Percentiles rank a stretch among this genome's conserved stretches.
Conservation (phyloP, 1,140 invertebrate species). For the Bombus fervidus region DNA sequence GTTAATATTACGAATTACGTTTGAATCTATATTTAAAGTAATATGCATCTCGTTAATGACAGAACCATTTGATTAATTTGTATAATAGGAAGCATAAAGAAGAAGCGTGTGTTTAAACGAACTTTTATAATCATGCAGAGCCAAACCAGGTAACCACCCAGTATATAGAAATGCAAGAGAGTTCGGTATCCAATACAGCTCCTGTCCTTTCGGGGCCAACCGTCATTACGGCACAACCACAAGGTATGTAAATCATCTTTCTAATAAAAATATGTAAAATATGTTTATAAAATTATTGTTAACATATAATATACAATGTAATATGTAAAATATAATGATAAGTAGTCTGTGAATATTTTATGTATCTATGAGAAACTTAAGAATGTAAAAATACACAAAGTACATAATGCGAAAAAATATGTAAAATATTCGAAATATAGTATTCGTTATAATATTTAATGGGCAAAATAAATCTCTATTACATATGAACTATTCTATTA, state of each 20-base stretch:
- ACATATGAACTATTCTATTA: not conserved
- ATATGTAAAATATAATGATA: not conserved
- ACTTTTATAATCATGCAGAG: constrained; percentile 27
- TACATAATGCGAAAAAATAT: not conserved
- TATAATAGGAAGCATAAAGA: not conserved
- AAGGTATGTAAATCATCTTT: constrained; percentile 42
- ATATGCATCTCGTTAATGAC: not conserved
- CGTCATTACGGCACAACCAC: constrained; percentile 63
- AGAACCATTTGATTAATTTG: not conserved
- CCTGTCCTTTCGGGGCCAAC: constrained; percentile 36
- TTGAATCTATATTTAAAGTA: not conserved
- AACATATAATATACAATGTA: no score
- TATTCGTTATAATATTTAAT: not conserved
- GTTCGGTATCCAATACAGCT: not conserved
- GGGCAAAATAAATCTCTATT: no score
- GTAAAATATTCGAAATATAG: not conserved
- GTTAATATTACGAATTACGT: not conserved
- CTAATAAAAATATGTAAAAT: not conserved
- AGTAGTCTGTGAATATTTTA: no score
- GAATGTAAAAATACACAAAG: not conserved
- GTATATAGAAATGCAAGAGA: constrained; percentile 43
- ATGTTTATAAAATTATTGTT: no score
- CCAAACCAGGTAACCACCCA: not conserved
- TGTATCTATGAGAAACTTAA: no score
- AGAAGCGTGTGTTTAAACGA: not conserved